A percentile compares a stretch with the other conserved stretches of the same genome.
Evolutionary conservation across 2,113 vertebrate species (phyloP).

Genomic region (Egretta garzetta): DNA sequence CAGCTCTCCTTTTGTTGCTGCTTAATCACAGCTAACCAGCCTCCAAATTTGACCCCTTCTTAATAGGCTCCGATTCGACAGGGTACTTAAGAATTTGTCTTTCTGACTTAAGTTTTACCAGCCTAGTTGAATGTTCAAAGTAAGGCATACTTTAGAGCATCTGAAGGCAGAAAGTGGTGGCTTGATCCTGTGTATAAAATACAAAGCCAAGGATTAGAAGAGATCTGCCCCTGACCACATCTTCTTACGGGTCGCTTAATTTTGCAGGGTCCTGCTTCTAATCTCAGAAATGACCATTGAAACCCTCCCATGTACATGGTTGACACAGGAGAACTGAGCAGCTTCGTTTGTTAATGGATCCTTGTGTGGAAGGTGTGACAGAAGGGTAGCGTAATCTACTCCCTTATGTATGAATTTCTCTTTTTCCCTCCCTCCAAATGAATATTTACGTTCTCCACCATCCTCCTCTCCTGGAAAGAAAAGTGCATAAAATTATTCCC

Average conservation of each 20-base stretch:
- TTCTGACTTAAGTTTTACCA: not conserved
- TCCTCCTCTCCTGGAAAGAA: constrained; percentile 4
- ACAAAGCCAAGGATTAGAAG: not conserved
- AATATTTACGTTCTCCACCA: not conserved
- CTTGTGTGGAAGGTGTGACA: not conserved
- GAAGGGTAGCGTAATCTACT: not conserved
- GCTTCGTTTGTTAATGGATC: not conserved
- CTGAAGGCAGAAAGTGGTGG: not conserved
- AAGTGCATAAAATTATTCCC: not conserved
- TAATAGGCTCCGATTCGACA: not conserved
- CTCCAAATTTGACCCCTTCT: not conserved
- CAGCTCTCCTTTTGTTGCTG: not conserved
- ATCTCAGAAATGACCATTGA: not conserved
- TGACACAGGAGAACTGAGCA: not conserved
- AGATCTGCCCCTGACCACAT: not conserved
- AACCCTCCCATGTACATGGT: accelerated
- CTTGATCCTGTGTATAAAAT: not conserved
- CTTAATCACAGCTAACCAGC: not conserved
- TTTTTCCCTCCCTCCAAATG: not conserved
- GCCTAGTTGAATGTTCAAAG: not conserved
- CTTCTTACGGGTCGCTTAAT: not conserved
- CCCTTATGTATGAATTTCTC: not conserved
- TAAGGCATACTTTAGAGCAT: not conserved
- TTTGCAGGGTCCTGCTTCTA: not conserved
- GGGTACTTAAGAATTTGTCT: not conserved